Percentiles rank a stretch among this genome's conserved stretches.
These are phyloP conservation scores for Cyanistes caeruleus DNA, from an alignment of 2,113 vertebrate species.

Conservation along the genomic window DNA sequence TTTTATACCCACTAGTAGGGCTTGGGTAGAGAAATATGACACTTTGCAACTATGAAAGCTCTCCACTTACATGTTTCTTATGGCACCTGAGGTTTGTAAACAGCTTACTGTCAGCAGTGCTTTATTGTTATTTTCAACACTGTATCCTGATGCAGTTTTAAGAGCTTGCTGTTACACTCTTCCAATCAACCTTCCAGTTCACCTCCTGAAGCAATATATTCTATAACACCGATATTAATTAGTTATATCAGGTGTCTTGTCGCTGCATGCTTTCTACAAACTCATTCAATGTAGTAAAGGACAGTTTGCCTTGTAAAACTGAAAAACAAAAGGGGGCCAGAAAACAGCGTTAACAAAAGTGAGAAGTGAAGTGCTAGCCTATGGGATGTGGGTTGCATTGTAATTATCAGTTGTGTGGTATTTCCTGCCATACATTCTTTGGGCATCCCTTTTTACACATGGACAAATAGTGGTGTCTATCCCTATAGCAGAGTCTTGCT, in stretches of 20 bases:
- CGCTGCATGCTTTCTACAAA: neutral
- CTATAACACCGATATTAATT: neutral
- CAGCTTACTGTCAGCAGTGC: neutral
- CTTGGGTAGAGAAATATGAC: neutral
- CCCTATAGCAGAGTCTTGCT: neutral
- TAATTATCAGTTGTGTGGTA: neutral
- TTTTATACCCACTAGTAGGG: neutral
- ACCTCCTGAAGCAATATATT: neutral
- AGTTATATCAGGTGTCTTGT: neutral
- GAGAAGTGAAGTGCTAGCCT: neutral
- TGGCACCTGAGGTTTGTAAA: neutral
- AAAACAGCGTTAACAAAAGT: accelerated
- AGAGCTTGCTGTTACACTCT: neutral
- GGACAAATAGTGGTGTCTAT: neutral
- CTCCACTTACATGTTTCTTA: neutral
- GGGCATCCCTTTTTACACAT: neutral
- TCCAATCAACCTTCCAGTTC: neutral
- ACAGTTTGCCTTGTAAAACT: neutral
- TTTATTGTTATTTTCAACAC: neutral
- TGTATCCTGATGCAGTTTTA: neutral
- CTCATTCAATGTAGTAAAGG: neutral
- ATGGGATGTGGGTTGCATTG: neutral
- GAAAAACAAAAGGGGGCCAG: neutral
- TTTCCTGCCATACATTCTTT: neutral
- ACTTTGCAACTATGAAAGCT: neutral